Base-by-base conservation (phyloP, 2,113 vertebrate species). In the Aplodontia rufa region DNA sequence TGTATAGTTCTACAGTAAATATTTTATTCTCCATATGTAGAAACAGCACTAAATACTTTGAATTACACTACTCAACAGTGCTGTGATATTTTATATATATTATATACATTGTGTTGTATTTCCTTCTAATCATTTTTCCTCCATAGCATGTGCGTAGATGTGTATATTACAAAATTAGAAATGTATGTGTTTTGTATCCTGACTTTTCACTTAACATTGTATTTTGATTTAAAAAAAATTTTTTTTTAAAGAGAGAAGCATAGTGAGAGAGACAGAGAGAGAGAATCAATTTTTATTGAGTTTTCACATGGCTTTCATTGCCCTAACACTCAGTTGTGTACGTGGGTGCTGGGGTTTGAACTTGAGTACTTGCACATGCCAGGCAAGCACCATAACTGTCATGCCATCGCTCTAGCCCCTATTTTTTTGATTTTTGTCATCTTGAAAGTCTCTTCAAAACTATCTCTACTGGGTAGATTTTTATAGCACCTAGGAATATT, bases 391-490 rank as follows among this genome's bases (percentile, higher is more conserved):
- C n/a, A n/a, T n/a, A n/a, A n/a, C n/a, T n/a, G n/a, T n/a, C n/a
- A n/a, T n/a, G n/a, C n/a, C n/a, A n/a, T n/a, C n/a, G n/a, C n/a
- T n/a, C n/a, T n/a, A n/a, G n/a, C n/a, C n/a, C n/a, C n/a, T n/a
- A n/a, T n/a, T n/a, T n/a, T n/a, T n/a, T n/a, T n/a, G n/a, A n/a
- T 94, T 92, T 94, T 90, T 81, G 6, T 95, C 49, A 82, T 55
- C 71, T 87, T 82, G 40, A 94, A 82, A 78, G 8, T 5, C 13
- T 78, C 60, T 84, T 94, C 49, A 81, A 79, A 90, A 81, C 87
- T 24, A 69, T 95, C 42, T 93, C 32, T 62, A 60, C 42, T 71
- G 42, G 47, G 10, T 92, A 19, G 4, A 85, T 81, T 92, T 72
- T 91, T 78, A 45, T 49, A 88, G 22, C 45, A 94, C 8, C 49